Conservation (phyloP, 2,888 invertebrate genomes). For the Sphinx pinastri region DNA sequence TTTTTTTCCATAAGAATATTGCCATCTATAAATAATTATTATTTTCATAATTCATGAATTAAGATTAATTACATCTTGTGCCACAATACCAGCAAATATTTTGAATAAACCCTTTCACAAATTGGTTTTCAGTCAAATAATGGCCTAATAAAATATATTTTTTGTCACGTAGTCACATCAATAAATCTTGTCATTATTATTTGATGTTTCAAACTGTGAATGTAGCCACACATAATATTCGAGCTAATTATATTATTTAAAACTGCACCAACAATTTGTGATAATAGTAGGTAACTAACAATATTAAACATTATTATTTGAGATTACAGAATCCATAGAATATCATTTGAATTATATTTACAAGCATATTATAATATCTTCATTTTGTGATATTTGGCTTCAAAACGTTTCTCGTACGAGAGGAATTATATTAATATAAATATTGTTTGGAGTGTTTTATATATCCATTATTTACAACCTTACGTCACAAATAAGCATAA, state of each 20-base stretch:
- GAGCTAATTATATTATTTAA: slow-evolving; percentile 27
- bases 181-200: not conserved
- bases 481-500: too few species aligned
- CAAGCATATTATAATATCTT: slow-evolving; percentile 54
- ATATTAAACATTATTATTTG: slow-evolving; percentile 55
- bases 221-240: slow-evolving; percentile 24
- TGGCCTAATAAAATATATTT: not conserved
- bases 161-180: not conserved
- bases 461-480: not conserved
- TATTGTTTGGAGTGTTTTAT: slow-evolving; percentile 35
- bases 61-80: not conserved
- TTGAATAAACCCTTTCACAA: not conserved
- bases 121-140: not conserved
- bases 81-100: not conserved
- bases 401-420: slow-evolving; percentile 54
- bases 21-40: too few species aligned
- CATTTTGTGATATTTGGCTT: slow-evolving; percentile 78
- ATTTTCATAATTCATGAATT: too few species aligned
- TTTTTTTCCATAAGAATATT: not conserved
- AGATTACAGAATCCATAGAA: slow-evolving; percentile 66
- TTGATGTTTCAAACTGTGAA: slow-evolving; percentile 21
- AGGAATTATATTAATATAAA: slow-evolving; percentile 42
- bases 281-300: slow-evolving; percentile 73
- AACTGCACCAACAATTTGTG: slow-evolving; percentile 70
- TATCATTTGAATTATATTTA: slow-evolving; percentile 60